Conservation (phyloP, 2,113 vertebrate species). For the Regulus satrapa region DNA sequence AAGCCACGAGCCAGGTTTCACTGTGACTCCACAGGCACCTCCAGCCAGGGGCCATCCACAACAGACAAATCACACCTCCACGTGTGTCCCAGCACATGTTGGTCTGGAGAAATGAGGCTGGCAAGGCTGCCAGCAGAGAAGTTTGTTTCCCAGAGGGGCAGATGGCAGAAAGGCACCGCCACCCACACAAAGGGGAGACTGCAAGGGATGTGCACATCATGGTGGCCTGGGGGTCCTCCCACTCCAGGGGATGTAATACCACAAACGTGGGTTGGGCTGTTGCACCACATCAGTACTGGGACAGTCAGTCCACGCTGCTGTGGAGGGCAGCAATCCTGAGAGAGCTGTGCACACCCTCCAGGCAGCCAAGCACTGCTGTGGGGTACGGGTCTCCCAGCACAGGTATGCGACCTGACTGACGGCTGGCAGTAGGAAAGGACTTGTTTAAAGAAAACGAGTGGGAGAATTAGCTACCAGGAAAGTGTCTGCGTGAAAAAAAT, state of each 20-base stretch:
- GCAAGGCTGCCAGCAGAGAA: neutral
- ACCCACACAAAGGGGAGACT: neutral
- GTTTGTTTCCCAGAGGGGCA: neutral
- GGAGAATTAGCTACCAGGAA: neutral
- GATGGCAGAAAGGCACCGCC: neutral
- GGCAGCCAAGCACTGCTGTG: fast-evolving
- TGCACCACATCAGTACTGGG: neutral
- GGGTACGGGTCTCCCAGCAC: fast-evolving
- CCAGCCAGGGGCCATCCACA: neutral
- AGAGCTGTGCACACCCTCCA: neutral
- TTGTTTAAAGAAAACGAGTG: neutral
- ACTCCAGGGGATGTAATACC: fast-evolving
- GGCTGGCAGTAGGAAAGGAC: fast-evolving
- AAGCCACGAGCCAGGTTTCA: neutral
- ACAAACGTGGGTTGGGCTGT: neutral
- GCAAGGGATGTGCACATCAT: fast-evolving
- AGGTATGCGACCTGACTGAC: fast-evolving
- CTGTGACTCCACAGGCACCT: neutral
- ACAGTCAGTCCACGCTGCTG: fast-evolving
- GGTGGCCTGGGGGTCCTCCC: neutral
- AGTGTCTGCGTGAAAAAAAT: fast-evolving
- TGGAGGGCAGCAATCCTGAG: fast-evolving
- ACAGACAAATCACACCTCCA: neutral
- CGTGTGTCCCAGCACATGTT: fast-evolving
- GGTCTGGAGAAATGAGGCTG: neutral